phyloP scores from a whole-genome alignment of 2,113 vertebrate genomes.

The Cyprinus carpio region DNA sequence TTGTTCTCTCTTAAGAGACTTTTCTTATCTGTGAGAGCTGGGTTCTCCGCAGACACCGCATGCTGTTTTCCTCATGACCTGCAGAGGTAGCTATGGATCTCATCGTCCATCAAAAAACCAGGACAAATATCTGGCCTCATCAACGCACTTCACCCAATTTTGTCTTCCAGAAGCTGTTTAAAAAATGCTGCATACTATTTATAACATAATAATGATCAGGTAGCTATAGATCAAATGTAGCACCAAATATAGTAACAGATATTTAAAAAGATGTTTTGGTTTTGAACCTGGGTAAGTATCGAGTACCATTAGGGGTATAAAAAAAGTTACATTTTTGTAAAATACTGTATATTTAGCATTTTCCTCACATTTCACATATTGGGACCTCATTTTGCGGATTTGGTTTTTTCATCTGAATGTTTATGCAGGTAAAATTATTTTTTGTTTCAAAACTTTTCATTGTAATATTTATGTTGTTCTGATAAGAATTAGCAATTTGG shows the following conservation, averaged over 20 bases:
- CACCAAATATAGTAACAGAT: background rate
- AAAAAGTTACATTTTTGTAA: too few relatives aligned
- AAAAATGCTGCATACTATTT: background rate
- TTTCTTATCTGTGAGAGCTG: background rate
- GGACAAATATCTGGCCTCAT: too few relatives aligned
- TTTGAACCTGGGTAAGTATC: too few relatives aligned
- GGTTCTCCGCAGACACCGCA: background rate
- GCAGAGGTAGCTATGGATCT: background rate
- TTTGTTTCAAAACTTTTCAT: background rate
- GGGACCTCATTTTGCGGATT: too few relatives aligned
- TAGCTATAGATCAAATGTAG: background rate
- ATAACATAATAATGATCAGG: background rate
- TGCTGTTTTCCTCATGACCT: background rate
- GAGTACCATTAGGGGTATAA: too few relatives aligned
- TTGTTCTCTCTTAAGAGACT: slow-evolving; percentile 24
- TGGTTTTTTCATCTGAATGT: background rate
- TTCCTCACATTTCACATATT: too few relatives aligned
- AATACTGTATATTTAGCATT: too few relatives aligned
- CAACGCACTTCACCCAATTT: too few relatives aligned
- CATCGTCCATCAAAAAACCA: background rate
- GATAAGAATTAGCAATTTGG: background rate
- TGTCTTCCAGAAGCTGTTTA: too few relatives aligned
- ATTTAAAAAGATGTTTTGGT: too few relatives aligned
- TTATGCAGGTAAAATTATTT: background rate
- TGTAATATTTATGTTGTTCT: background rate